Conservation (phyloP, 2,113 vertebrate genomes). For the Entosphenus tridentatus region DNA sequence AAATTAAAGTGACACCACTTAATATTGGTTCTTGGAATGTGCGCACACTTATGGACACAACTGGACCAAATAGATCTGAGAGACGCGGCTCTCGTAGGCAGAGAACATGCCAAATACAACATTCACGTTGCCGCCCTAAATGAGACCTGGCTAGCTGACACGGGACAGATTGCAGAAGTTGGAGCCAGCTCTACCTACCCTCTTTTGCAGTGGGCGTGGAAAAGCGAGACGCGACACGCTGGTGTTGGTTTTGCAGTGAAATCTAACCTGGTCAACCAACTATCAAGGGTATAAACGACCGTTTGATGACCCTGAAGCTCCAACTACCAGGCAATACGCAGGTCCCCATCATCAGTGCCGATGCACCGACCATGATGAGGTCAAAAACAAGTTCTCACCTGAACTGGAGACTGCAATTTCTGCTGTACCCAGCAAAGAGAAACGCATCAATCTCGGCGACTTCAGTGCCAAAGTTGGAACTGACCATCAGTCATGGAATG, state of each 20-base stretch:
- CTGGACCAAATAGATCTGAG: background rate
- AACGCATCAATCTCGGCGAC: background rate
- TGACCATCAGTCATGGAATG: background rate
- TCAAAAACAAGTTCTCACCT: background rate
- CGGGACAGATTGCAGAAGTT: background rate
- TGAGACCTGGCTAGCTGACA: background rate
- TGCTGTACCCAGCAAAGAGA: background rate
- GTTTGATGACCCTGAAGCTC: background rate
- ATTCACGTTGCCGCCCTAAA: background rate
- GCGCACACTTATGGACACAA: too few species aligned
- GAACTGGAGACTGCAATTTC: background rate
- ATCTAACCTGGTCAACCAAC: background rate
- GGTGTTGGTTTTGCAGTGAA: background rate
- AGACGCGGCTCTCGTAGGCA: background rate
- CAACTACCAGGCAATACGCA: background rate
- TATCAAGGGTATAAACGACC: background rate
- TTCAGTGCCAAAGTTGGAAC: background rate
- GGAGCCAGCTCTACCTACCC: background rate
- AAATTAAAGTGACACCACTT: too few species aligned
- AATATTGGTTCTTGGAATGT: too few species aligned
- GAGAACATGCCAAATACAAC: background rate
- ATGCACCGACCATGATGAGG: background rate
- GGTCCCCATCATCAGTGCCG: background rate
- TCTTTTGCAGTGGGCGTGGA: background rate
- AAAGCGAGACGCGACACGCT: background rate